Base-by-base conservation (phyloP, 2,113 vertebrate species). In the Urocolius indicus region DNA sequence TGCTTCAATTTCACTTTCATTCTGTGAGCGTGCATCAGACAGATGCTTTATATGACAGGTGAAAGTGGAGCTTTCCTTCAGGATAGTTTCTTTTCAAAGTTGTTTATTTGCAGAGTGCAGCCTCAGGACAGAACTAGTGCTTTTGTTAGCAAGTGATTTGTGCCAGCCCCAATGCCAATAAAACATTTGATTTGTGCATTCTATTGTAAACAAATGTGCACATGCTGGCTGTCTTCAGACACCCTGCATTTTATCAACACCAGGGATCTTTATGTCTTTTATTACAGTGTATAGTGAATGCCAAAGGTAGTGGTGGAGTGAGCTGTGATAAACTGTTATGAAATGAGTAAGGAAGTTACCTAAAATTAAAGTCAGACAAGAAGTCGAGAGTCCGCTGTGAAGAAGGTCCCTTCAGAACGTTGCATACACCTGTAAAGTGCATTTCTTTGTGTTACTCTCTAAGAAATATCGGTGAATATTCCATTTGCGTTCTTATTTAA, bases 71-170 rank as follows among this genome's bases (percentile, higher is more conserved):
- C 26, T 78, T 93, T 93, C 58, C 26, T 95, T 87, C 57, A 84
- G 51, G 18, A 75, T 23, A 45, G 52, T 89, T 84, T 67, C 34
- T 81, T 84, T 92, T 68, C 57, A 23, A 81, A 72, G 52, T 61
- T 86, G 55, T 84, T 94, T 90, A 41, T 92, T 81, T 82, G 59
- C 45, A 30, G 77, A 32, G 29, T 27, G 41, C 57, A 89, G 84
- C 84, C 73, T 92, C 10, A 2, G 45, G 65, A 65, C 76, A 91
- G 30, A 52, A 52, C 21, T 89, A 57, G 58, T 65, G 49, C 45
- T 94, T 94, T 78, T 89, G 73, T 73, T 95, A 82, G 69, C 52
- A 51, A 58, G 61, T 74, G 52, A 55, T 78, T 92, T 94, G 43
- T 84, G 76, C 88, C 84, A 87, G 38, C 23, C 65, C 36, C 16